A percentile compares a stretch with the other conserved stretches of the same genome.
Evolutionary conservation across 2,797 vertebrate species (phyloP).

Genomic region (Petrocephalus sullivani): DNA sequence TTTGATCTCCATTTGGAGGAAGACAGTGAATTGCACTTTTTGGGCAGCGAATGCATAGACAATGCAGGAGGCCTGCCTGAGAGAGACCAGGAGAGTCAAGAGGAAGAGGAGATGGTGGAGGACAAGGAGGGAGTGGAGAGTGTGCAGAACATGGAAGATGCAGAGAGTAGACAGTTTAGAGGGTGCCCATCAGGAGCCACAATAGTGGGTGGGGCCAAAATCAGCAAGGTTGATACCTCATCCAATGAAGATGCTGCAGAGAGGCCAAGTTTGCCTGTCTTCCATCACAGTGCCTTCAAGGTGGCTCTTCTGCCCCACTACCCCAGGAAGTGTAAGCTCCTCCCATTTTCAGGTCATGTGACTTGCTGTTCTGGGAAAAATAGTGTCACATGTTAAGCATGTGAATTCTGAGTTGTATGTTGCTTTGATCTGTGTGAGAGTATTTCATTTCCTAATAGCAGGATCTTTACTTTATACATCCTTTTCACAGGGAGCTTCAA

Average conservation of each 20-base stretch:
- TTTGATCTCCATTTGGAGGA: slow-evolving; percentile 54
- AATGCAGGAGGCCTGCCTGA: slow-evolving; percentile 19
- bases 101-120: slow-evolving; percentile 21
- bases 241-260: slow-evolving; percentile 24
- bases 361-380: not conserved
- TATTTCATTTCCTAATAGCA: not conserved
- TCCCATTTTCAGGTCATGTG: not conserved
- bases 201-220: not conserved
- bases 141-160: not conserved
- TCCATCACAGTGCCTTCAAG: slow-evolving; percentile 44
- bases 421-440: not conserved
- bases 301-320: slow-evolving; percentile 50
- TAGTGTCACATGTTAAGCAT: not conserved
- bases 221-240: slow-evolving; percentile 19
- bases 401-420: not conserved
- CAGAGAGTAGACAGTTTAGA: slow-evolving; percentile 24
- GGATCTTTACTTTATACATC: not conserved
- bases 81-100: slow-evolving; percentile 34
- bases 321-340: slow-evolving; percentile 55
- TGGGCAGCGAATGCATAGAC: slow-evolving; percentile 31
- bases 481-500: slow-evolving; percentile 50
- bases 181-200: not conserved
- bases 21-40: slow-evolving; percentile 40
- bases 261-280: slow-evolving; percentile 30
- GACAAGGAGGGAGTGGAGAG: slow-evolving; percentile 19